Evolutionary conservation across 2,888 invertebrate genomes (phyloP).

Genomic region (Drosophila birchii): DNA sequence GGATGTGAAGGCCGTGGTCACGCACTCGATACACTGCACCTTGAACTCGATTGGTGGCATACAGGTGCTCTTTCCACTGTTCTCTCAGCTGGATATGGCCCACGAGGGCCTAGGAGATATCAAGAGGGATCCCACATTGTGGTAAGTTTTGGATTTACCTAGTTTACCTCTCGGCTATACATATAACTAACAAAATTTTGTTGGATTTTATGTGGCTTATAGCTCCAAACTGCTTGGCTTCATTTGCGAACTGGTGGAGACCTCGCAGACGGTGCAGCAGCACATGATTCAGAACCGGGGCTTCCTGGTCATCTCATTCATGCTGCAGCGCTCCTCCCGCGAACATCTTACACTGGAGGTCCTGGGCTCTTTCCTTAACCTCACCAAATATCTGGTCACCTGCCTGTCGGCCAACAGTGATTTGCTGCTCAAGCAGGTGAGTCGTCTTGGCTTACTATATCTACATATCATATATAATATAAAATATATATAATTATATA

Average conservation of each 20-base stretch:
- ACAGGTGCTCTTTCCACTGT: constrained; percentile 98
- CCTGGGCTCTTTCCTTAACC: constrained; percentile 94
- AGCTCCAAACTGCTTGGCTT: constrained; percentile 98
- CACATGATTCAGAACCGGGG: constrained; percentile 99
- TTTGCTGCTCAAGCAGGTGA: constrained; percentile 95
- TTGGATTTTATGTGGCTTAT: not conserved
- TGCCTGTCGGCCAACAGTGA: constrained; percentile 97
- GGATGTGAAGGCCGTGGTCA: constrained; percentile 99
- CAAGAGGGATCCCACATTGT: constrained; percentile 94
- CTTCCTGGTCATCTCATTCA: constrained; percentile 98
- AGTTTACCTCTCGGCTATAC: too few relatives aligned
- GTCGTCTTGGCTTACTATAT: constrained; percentile 15
- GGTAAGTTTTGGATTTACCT: constrained; percentile 86
- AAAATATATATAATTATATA: not conserved
- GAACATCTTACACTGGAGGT: constrained; percentile 98
- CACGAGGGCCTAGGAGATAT: constrained; percentile 93
- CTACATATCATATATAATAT: not conserved
- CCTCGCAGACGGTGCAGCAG: constrained; percentile 98
- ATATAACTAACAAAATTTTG: too few relatives aligned
- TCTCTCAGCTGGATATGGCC: constrained; percentile 98
- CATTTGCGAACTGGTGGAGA: constrained; percentile 98
- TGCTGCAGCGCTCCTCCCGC: constrained; percentile 95
- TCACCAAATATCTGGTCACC: constrained; percentile 96
- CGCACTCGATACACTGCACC: constrained; percentile 99
- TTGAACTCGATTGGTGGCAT: constrained; percentile 99